phyloP scores from a whole-genome alignment of 1,140 invertebrate species.

The Philopotamus ludificatus region DNA sequence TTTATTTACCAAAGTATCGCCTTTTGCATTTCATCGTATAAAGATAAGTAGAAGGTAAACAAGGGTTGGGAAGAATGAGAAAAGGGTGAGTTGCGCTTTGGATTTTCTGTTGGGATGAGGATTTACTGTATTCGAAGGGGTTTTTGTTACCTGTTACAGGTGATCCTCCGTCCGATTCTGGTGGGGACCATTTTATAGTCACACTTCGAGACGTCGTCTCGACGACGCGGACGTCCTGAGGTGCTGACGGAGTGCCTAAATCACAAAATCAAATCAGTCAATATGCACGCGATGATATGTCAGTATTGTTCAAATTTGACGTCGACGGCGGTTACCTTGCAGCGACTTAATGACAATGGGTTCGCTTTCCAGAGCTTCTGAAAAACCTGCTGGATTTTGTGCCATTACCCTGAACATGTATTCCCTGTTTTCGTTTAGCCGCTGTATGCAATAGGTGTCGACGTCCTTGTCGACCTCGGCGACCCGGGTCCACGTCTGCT shows the following conservation, averaged over 20 bases:
- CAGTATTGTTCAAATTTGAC: no score
- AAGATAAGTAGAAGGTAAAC: no score
- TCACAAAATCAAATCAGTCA: no score
- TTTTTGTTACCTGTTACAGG: slow-evolving; percentile 83
- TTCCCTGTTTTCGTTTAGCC: slow-evolving; percentile 72
- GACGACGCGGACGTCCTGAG: slow-evolving; percentile 72
- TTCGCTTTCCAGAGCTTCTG: slow-evolving; percentile 73
- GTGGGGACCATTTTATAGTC: slow-evolving; percentile 83
- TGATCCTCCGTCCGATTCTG: slow-evolving; percentile 79
- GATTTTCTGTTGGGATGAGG: no score
- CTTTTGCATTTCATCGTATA: slow-evolving; percentile 6
- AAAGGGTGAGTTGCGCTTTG: no score
- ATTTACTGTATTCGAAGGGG: no score
- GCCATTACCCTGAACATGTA: slow-evolving; percentile 86
- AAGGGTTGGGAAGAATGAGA: no score
- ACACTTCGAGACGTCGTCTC: slow-evolving; percentile 84
- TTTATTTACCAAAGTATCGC: no score
- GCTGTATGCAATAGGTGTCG: slow-evolving; percentile 71
- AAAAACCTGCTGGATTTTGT: slow-evolving; percentile 75
- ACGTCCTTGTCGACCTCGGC: slow-evolving; percentile 73
- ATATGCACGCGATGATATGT: no score
- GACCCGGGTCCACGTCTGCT: slow-evolving; percentile 72
- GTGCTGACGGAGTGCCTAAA: slow-evolving; percentile 79
- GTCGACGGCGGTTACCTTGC: slow-evolving; percentile 62
- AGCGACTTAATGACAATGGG: slow-evolving; percentile 63